phyloP scores from a whole-genome alignment of 2,888 invertebrate genomes.

The Volucella zonaria region DNA sequence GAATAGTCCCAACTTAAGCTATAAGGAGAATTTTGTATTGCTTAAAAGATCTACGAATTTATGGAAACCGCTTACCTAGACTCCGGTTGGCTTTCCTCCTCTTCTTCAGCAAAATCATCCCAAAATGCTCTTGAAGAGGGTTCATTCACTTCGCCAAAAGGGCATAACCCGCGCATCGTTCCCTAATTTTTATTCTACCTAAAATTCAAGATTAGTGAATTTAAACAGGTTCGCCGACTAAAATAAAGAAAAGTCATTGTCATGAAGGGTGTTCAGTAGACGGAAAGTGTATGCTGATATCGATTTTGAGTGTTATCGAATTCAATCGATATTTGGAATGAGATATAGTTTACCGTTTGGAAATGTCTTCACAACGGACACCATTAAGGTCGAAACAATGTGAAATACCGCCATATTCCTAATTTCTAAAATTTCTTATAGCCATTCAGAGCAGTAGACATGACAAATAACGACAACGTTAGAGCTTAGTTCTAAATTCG shows the following conservation, averaged over 20 bases:
- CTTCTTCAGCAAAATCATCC: conserved; percentile 81
- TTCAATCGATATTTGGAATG: too few species aligned
- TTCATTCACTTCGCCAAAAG: conserved; percentile 81
- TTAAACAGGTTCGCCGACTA: conserved; percentile 10
- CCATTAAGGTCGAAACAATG: too few species aligned
- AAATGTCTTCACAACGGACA: too few species aligned
- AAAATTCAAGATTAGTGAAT: conserved; percentile 34
- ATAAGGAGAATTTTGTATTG: neutral
- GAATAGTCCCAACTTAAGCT: conserved; percentile 61
- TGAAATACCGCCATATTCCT: too few species aligned
- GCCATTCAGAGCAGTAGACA: too few species aligned
- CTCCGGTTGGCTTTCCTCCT: conserved; percentile 76
- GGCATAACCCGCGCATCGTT: conserved; percentile 78
- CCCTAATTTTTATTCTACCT: conserved; percentile 12
- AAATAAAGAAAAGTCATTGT: conserved; percentile 37
- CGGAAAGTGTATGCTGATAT: neutral
- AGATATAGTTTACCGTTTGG: too few species aligned
- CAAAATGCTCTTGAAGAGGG: conserved; percentile 82
- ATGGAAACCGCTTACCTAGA: conserved; percentile 75
- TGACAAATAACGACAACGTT: too few species aligned
- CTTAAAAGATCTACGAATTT: too few species aligned
- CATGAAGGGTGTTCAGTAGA: conserved; percentile 19
- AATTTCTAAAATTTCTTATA: too few species aligned
- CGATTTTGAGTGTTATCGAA: too few species aligned
- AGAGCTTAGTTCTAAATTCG: too few species aligned